Percentiles rank a stretch among this genome's conserved stretches.
Conservation (phyloP, 2,888 invertebrate genomes). For the Dryobota labecula region DNA sequence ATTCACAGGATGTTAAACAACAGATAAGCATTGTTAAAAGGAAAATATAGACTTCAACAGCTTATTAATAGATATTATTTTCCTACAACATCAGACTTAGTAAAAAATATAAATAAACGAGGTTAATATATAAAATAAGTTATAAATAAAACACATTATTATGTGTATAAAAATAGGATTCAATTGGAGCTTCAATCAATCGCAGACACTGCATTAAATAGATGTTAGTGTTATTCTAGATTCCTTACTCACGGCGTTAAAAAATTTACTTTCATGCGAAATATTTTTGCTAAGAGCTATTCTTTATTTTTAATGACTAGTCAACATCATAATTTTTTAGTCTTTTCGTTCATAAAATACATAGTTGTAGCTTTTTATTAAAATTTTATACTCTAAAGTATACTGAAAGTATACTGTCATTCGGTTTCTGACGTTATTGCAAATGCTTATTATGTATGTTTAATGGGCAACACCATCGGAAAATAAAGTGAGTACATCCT, state of each 20-base stretch:
- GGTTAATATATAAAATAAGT: conserved; percentile 24
- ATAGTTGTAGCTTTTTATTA: not conserved
- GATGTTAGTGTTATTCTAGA: conserved; percentile 22
- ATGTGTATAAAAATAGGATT: conserved; percentile 41
- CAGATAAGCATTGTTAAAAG: not conserved
- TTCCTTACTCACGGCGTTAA: not conserved
- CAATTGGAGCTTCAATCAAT: no score
- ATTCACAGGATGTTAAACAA: not conserved
- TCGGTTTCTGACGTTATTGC: no score
- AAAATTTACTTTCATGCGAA: conserved; percentile 14
- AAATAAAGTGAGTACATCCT: not conserved
- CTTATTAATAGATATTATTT: conserved; percentile 11
- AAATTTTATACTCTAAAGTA: no score
- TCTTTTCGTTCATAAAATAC: not conserved
- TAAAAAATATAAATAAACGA: conserved; percentile 24
- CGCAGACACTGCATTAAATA: conserved; percentile 34
- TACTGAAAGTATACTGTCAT: no score
- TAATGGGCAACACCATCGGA: not conserved
- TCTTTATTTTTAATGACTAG: conserved; percentile 1
- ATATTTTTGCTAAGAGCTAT: not conserved
- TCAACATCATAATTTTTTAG: not conserved
- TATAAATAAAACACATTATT: conserved; percentile 32
- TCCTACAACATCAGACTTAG: not conserved
- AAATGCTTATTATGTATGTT: no score
- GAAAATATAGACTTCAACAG: conserved; percentile 2